These are phyloP conservation scores for Sylvia atricapilla DNA, from an alignment of 2,113 vertebrate genomes.

Conservation along the genomic window DNA sequence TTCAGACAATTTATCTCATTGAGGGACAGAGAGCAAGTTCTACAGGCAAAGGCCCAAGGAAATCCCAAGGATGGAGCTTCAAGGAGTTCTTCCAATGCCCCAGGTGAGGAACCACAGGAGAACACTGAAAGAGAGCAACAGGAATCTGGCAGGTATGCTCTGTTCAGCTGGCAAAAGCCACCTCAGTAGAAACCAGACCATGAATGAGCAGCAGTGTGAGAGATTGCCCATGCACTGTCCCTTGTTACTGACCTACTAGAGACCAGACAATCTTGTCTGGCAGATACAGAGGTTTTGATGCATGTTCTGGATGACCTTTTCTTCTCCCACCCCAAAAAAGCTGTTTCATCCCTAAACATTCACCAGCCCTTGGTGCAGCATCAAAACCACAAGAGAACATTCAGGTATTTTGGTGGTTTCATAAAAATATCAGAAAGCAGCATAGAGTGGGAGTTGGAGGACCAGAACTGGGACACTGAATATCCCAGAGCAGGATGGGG, in stretches of 20 bases:
- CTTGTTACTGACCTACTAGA: background rate
- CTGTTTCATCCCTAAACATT: background rate
- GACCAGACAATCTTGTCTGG: background rate
- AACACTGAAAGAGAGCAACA: background rate
- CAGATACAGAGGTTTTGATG: background rate
- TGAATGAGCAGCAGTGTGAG: background rate
- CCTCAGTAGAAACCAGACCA: background rate
- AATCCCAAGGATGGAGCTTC: background rate
- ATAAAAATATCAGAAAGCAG: background rate
- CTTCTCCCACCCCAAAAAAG: background rate
- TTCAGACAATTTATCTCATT: background rate
- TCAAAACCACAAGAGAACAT: background rate
- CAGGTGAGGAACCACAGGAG: background rate
- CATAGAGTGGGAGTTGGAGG: accelerated
- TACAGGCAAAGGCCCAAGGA: background rate
- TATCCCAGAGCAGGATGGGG: background rate
- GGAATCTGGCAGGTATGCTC: background rate
- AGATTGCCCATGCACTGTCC: background rate
- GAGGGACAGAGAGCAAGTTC: background rate
- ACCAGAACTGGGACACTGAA: background rate
- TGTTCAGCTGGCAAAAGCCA: background rate
- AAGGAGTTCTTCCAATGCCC: background rate
- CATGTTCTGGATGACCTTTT: background rate
- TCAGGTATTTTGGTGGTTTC: background rate
- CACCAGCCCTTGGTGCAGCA: background rate